Conservation (phyloP, 1,140 invertebrate genomes). For the Sitophilus oryzae region DNA sequence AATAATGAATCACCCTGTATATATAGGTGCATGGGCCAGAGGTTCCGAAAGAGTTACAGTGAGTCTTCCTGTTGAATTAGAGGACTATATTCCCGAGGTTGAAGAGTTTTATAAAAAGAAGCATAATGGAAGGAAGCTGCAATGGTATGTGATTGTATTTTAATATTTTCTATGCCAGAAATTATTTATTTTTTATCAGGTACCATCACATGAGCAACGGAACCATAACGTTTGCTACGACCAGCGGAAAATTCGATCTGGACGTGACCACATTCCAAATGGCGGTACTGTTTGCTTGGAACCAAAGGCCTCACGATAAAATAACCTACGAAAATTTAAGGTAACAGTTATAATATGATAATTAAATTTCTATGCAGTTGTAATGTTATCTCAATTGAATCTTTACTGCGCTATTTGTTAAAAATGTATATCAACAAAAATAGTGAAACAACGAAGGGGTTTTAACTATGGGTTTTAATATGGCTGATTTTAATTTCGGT, state of each 20-base stretch:
- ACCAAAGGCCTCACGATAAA: slow-evolving; percentile 86
- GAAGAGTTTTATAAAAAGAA: slow-evolving; percentile 94
- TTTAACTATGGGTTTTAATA: too few species aligned
- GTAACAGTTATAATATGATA: neutral
- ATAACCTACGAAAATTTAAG: slow-evolving; percentile 90
- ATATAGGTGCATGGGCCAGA: slow-evolving; percentile 81
- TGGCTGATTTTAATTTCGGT: too few species aligned
- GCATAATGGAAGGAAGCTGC: slow-evolving; percentile 95
- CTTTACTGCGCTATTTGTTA: too few species aligned
- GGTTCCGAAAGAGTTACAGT: slow-evolving; percentile 92
- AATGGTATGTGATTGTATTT: slow-evolving; percentile 62
- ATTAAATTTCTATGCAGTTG: neutral
- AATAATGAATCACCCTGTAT: too few species aligned
- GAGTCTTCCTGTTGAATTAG: slow-evolving; percentile 91
- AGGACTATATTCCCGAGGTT: slow-evolving; percentile 97
- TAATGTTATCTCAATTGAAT: too few species aligned
- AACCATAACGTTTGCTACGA: slow-evolving; percentile 92
- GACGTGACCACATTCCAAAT: slow-evolving; percentile 99
- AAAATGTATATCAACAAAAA: too few species aligned
- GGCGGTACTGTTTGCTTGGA: slow-evolving; percentile 99
- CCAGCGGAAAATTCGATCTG: slow-evolving; percentile 91
- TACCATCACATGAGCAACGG: slow-evolving; percentile 99
- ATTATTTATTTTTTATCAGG: slow-evolving; percentile 29
- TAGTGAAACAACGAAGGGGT: too few species aligned
- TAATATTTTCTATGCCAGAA: neutral